A percentile compares a stretch with the other conserved stretches of the same genome.
Conservation (phyloP, 2,797 vertebrate species). For the Anas capensis region DNA sequence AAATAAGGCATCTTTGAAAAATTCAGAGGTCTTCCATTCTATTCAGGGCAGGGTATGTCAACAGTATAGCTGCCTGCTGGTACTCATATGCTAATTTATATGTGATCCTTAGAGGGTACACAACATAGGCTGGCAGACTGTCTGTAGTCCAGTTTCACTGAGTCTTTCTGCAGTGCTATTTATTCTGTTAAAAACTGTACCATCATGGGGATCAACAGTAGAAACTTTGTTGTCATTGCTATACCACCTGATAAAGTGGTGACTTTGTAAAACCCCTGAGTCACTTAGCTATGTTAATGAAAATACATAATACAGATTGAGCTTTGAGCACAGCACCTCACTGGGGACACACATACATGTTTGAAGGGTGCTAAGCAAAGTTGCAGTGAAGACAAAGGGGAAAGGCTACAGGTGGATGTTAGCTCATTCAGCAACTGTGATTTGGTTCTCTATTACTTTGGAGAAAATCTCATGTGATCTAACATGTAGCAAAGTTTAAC, state of each 20-base stretch:
- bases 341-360: rapidly evolving
- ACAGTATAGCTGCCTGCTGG: background rate
- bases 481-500: background rate
- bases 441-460: background rate
- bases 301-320: background rate
- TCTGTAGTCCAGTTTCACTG: background rate
- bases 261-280: background rate
- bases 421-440: background rate
- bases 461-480: background rate
- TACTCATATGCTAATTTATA: background rate
- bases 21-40: background rate
- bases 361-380: background rate
- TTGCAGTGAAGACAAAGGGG: background rate
- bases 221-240: background rate
- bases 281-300: background rate
- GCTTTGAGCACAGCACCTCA: background rate
- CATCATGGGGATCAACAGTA: background rate
- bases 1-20: background rate
- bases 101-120: background rate
- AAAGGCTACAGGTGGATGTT: background rate
- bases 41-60: background rate
- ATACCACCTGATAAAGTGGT: background rate
- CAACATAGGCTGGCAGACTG: background rate
- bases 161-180: background rate
- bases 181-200: background rate